Conservation (phyloP, 2,113 vertebrate genomes). For the Lasiurus cinereus region DNA sequence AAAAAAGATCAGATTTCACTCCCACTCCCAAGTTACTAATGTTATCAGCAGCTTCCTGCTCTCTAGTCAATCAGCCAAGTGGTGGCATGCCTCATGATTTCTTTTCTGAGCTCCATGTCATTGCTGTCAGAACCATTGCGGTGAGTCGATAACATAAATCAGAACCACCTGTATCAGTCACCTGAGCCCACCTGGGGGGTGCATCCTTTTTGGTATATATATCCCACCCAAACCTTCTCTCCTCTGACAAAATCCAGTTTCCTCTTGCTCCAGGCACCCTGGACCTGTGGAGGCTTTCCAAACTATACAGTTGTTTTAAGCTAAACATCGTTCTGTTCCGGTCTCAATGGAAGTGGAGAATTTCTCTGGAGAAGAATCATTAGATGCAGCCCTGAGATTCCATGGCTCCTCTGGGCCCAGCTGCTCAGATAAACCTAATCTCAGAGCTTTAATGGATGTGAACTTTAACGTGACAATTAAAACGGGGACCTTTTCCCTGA, state of each 20-base stretch:
- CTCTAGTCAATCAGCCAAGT: background rate
- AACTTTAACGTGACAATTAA: conserved; percentile 79
- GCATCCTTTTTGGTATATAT: background rate
- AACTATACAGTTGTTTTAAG: conserved; percentile 36
- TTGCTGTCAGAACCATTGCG: accelerated
- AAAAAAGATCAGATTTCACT: background rate
- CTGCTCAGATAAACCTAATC: conserved; percentile 60
- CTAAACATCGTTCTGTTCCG: conserved; percentile 55
- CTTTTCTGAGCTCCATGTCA: background rate
- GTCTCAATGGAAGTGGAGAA: conserved; percentile 61
- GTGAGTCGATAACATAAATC: background rate
- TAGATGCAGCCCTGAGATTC: conserved; percentile 52
- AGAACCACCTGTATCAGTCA: background rate
- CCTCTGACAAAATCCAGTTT: conserved; percentile 10
- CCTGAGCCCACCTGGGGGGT: background rate
- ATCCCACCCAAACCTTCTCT: background rate
- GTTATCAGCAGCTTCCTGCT: background rate
- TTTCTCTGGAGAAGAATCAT: conserved; percentile 67
- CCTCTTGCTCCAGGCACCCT: background rate
- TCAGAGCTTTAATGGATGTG: conserved; percentile 64
- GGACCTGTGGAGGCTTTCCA: conserved; percentile 42
- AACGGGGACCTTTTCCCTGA: conserved; percentile 66
- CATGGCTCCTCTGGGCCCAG: conserved; percentile 56
- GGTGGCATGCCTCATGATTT: background rate
- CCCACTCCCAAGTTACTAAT: background rate